phyloP scores from a whole-genome alignment of 2,888 invertebrate genomes.

The Asteroscopus sphinx region DNA sequence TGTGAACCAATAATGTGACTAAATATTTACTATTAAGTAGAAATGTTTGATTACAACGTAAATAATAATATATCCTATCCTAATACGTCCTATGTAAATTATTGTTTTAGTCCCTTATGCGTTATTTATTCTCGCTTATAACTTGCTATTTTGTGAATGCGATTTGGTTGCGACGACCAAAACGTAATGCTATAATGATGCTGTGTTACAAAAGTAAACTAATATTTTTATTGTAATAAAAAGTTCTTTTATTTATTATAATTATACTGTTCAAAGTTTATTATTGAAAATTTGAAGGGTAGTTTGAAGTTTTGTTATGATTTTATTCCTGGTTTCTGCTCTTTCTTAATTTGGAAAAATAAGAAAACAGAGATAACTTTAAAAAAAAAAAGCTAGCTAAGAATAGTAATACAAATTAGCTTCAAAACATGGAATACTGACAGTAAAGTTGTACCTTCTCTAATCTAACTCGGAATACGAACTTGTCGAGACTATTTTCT shows the following conservation, averaged over 20 bases:
- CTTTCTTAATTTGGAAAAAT: conserved; percentile 35
- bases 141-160: conserved; percentile 31
- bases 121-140: conserved; percentile 43
- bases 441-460: conserved; percentile 23
- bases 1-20: conserved; percentile 17
- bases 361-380: conserved; percentile 30
- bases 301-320: conserved; percentile 39
- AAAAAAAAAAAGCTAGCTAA: conserved; percentile 6
- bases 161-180: conserved; percentile 77
- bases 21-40: conserved; percentile 13
- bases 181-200: conserved; percentile 55
- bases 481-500: conserved; percentile 26
- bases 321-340: conserved; percentile 47
- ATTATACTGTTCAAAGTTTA: conserved; percentile 40
- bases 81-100: conserved; percentile 13
- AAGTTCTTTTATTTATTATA: conserved; percentile 66
- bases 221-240: conserved; percentile 62
- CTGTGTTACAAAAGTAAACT: conserved; percentile 60
- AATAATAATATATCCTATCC: conserved; percentile 9
- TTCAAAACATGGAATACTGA: conserved; percentile 26
- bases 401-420: conserved; percentile 12
- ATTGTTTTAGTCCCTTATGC: conserved; percentile 19
- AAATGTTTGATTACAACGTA: conserved; percentile 8
- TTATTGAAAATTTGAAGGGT: conserved; percentile 57
- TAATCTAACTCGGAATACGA: conserved; percentile 16